phyloP scores from a whole-genome alignment of 2,797 vertebrate genomes.

The Loriculus beryllinus region DNA sequence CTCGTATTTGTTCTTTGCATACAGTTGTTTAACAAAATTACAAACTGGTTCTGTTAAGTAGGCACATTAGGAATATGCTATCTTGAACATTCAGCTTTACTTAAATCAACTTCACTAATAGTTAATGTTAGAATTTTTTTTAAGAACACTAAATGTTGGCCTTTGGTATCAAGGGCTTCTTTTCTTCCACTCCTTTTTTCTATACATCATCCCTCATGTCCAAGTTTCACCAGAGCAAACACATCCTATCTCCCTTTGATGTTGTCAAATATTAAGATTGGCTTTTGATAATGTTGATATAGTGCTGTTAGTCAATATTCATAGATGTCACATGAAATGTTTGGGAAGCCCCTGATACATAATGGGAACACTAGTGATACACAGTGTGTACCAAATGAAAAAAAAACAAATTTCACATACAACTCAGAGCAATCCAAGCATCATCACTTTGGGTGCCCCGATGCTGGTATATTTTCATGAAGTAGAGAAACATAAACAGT shows the following conservation, averaged over 20 bases:
- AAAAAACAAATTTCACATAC: neutral
- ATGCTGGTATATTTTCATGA: conserved; percentile 6
- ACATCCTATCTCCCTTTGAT: conserved; percentile 1
- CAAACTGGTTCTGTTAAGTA: neutral
- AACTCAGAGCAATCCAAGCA: neutral
- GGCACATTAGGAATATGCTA: neutral
- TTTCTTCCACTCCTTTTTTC: neutral
- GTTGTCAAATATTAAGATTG: conserved; percentile 59
- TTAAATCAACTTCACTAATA: neutral
- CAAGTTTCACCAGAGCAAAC: neutral
- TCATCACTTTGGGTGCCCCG: neutral
- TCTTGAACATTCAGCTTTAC: neutral
- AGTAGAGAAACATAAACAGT: neutral
- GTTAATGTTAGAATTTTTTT: neutral
- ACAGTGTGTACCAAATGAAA: neutral
- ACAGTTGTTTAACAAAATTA: neutral
- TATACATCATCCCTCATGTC: neutral
- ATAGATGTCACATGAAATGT: conserved; percentile 18
- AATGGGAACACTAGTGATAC: neutral
- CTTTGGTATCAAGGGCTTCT: neutral
- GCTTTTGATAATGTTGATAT: conserved; percentile 8
- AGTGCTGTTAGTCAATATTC: conserved; percentile 26
- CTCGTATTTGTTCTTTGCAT: neutral
- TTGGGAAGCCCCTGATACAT: neutral
- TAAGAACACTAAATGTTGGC: neutral